Base-by-base conservation (phyloP, 1,140 invertebrate species). In the Penaeus chinensis region DNA sequence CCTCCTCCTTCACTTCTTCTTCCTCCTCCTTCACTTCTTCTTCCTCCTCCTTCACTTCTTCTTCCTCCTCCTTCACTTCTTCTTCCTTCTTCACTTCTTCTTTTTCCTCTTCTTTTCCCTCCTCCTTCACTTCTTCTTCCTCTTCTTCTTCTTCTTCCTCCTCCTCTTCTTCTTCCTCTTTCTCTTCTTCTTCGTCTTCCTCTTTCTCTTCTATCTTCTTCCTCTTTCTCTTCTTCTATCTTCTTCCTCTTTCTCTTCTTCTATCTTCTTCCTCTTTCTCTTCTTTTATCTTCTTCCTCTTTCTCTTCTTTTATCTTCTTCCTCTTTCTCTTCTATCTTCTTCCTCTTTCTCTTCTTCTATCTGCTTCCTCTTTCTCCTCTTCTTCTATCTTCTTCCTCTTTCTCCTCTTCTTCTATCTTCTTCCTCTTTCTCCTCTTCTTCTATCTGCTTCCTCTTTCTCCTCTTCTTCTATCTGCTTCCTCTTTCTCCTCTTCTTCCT, bases 281-380 rank as follows among this genome's bases (percentile, higher is more conserved):
- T 71, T 82, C 42, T 78, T 47, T 74, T 62, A 88, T 19, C 83
- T 22, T 20, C 60, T 63, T 54, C 47, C 27, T 37, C 27, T 78
- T 42, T 37, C 27, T 3, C 10, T 24, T n/a, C 16, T 27, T 19
- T 20, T 3, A n/a, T 32, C 18, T 42, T 11, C 22, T 22, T 78
- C 27, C 22, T 24, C 76, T 78, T 27, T 78, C 27, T 37, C 27
- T 37, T 27, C 20, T 42, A 20, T 42, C 47, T 42, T 78, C 11
- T 37, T 37, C 42, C 10, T 78, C 27, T 78, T 37, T 37, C 27
- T 78, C 76, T 78, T 27, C 27, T 7, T 78, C 76, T 7, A 0
- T 7, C 2, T 78, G 8, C 8, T 10, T 11, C 5, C 27, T 5
- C 22, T 27, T 54, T 37, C 37, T 22, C 37, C 7, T 54, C 7